Base-by-base conservation (phyloP, 2,888 invertebrate species). In the Hydropsyche betteni region DNA sequence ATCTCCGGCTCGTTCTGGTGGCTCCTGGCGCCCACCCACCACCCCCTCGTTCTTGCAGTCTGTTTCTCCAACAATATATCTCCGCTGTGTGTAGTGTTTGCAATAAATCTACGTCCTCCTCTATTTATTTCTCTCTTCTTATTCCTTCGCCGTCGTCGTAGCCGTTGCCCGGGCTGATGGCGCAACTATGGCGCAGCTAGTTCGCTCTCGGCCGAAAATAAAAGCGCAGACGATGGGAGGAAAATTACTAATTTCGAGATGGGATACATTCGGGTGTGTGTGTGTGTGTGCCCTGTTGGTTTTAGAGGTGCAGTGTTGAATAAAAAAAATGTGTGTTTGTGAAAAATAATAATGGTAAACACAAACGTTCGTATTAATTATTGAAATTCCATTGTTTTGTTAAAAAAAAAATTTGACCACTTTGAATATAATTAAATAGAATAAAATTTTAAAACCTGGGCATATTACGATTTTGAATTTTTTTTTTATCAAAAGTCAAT, bases 91-190 rank as follows among this genome's bases (percentile, higher is more conserved):
- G 80, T 80, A 84, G 83, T 83, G 83, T 83, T 83, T 82, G 85
- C 84, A 84, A 86, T 86, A 86, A 86, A 86, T 86, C 84, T 83
- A 81, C 82, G 84, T 84, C 84, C 82, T 82, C 81, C 81, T 84
- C 82, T 85, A 86, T 86, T 86, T 86, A 86, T 86, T 86, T 86
- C 80, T 80, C 80, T 80, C 80, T 81, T 81, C 78, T 79, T 80
- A 74, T 77, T 79, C 79, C 80, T 80, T 80, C 77, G 81, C 80
- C 80, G 76, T 74, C 76, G 38, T 64, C 74, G 68, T 68, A 34
- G 68, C 12, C 58, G 72, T 38, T 72, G 72, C 55, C 72, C 68
- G 16, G 58, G 72, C 72, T 72, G 72, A 55, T 44, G 55, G 72
- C 58, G 58, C 72, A 58, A 72, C 72, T 72, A 72, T 72, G 58